Evolutionary conservation across 2,888 invertebrate species (phyloP).

Genomic region (Fragum whitleyi): DNA sequence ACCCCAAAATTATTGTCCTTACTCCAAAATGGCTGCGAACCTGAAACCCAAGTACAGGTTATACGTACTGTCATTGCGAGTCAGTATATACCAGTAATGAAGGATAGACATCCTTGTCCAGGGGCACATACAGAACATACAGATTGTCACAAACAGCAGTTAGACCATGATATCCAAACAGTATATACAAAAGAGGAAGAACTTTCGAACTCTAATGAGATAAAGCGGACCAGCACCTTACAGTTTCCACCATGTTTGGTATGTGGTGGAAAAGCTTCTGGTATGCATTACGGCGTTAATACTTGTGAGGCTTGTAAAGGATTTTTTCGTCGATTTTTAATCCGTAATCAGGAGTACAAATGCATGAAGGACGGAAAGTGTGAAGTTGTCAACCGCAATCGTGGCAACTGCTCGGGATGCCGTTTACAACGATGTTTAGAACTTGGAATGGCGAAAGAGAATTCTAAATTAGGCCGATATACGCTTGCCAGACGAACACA

Average conservation of each 20-base stretch:
- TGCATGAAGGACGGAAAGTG: slow-evolving; percentile 58
- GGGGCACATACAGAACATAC: too few relatives aligned
- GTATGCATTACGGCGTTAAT: slow-evolving; percentile 63
- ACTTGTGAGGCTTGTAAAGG: slow-evolving; percentile 65
- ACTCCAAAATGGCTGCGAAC: slow-evolving; percentile 8
- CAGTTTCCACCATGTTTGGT: slow-evolving; percentile 64
- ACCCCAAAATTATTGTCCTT: neutral
- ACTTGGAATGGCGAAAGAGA: slow-evolving; percentile 63
- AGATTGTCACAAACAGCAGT: too few relatives aligned
- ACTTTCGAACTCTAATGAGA: neutral
- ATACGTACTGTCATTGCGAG: slow-evolving; percentile 14
- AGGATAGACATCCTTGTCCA: neutral
- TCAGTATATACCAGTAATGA: slow-evolving; percentile 12
- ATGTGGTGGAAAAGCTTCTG: slow-evolving; percentile 59
- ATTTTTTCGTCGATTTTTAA: slow-evolving; percentile 58
- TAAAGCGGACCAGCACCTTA: slow-evolving; percentile 43
- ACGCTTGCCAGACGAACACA: slow-evolving; percentile 58
- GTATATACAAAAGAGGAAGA: slow-evolving; percentile 6
- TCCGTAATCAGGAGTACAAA: slow-evolving; percentile 58
- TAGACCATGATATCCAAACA: too few relatives aligned
- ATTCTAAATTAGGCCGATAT: slow-evolving; percentile 61
- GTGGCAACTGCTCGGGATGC: slow-evolving; percentile 65
- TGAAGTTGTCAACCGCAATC: slow-evolving; percentile 48
- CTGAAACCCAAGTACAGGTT: slow-evolving; percentile 15
- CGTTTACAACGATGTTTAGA: slow-evolving; percentile 55